Base-by-base conservation (phyloP, 2,113 vertebrate species). In the Ictalurus punctatus region DNA sequence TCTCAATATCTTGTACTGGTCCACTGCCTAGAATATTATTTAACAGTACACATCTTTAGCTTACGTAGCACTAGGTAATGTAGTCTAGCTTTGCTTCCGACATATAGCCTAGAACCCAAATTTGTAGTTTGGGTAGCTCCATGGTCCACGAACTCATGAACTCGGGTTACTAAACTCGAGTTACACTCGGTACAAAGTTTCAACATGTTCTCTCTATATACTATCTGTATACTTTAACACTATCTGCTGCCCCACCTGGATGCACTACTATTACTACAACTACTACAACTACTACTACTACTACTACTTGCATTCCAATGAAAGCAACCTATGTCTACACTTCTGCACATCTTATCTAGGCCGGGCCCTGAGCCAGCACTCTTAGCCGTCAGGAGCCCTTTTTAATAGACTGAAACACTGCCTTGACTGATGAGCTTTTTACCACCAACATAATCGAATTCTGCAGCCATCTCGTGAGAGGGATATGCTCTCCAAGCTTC, bases 361-460 rank as follows among this genome's bases (percentile, higher is more conserved):
- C 58, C 44, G 40, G 78, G 13, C 14, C 34, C 48, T 67, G 81
- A 79, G 63, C 83, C 88, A 73, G 13, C 58, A 34, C 37, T 8
- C 82, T 30, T 65, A 12, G 67, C 4, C 88, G 30, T 81, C 83
- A 73, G 73, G 34, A 69, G 82, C 63, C 40, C 59, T 83, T 76
- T 87, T 86, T 90, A 91, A 92, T 87, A 83, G 91, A 86, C 89
- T 88, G 87, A 88, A 89, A 89, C 87, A 89, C 86, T 85, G 86
- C 73, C 90, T 84, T 84, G 86, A 92, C 90, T 92, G 91, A 92
- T 92, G 90, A 93, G 91, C 92, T 92, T 91, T 90, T 90, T 93
- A 91, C 91, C 88, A 90, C 86, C 17, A 85, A 91, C 91, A 92
- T 92, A 92, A 94, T 93, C 90, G 85, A 91, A 93, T 92, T 89